Percentiles rank a stretch among this genome's conserved stretches.
phyloP scores from a whole-genome alignment of 2,113 vertebrate genomes.

The Halichoeres trimaculatus region DNA sequence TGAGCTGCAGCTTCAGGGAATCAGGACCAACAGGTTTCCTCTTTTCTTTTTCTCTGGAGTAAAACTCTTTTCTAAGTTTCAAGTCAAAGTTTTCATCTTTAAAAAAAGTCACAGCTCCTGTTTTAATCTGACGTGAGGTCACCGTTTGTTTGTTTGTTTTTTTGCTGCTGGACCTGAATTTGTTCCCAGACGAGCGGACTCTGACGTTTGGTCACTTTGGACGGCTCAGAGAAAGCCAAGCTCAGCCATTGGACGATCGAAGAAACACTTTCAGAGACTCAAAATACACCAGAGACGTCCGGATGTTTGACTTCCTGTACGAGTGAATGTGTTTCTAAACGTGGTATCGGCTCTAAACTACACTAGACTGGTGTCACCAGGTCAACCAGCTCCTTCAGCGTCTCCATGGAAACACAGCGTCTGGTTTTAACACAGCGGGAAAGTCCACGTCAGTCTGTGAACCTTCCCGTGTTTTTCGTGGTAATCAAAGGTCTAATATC shows the following conservation, averaged over 20 bases:
- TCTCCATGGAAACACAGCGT: not conserved
- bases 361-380: not conserved
- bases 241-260: constrained; percentile 12
- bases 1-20: not conserved
- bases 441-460: not conserved
- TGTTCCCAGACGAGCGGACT: constrained; percentile 2
- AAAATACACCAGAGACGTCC: constrained; percentile 16
- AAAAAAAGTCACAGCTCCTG: constrained; percentile 28
- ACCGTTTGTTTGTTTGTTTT: not conserved
- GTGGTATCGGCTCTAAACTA: constrained; percentile 31
- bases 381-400: constrained; percentile 45
- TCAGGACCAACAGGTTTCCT: not conserved
- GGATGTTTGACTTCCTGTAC: not conserved
- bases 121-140: constrained; percentile 1
- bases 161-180: constrained; percentile 21
- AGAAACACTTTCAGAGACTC: not conserved
- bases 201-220: constrained; percentile 51
- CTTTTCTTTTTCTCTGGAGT: constrained; percentile 9
- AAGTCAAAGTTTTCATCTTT: constrained; percentile 13
- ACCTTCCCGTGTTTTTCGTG: not conserved
- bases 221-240: constrained; percentile 51
- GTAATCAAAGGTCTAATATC: not conserved
- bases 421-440: not conserved
- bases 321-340: not conserved
- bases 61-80: constrained; percentile 21